A percentile compares a stretch with the other conserved stretches of the same genome.
Evolutionary conservation across 2,113 vertebrate genomes (phyloP).

Genomic region (Larimichthys crocea): DNA sequence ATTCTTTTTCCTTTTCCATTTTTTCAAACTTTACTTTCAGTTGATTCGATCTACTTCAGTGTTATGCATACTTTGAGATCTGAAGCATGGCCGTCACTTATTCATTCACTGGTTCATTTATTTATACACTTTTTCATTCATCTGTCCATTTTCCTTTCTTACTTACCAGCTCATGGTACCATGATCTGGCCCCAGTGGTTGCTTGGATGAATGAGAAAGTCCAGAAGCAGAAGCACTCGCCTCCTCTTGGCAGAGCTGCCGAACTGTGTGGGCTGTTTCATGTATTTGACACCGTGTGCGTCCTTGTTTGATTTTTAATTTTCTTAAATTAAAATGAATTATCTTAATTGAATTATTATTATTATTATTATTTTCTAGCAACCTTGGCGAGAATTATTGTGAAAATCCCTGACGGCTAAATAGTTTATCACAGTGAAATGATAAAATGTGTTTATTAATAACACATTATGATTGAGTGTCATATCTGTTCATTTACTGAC

Average conservation of each 20-base stretch:
- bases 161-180: neutral
- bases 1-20: neutral
- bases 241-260: constrained; percentile 41
- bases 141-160: constrained; percentile 30
- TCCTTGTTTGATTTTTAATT: constrained; percentile 63
- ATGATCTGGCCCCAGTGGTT: constrained; percentile 22
- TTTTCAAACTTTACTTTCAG: neutral
- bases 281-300: constrained; percentile 17
- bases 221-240: constrained; percentile 15
- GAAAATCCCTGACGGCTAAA: constrained; percentile 25
- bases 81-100: constrained; percentile 7
- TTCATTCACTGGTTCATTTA: constrained; percentile 16
- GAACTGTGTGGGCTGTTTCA: constrained; percentile 42
- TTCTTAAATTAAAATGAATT: constrained; percentile 4
- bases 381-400: constrained; percentile 42
- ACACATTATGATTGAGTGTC: neutral
- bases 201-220: constrained; percentile 32
- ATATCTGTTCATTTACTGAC: constrained; percentile 13
- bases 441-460: constrained; percentile 7
- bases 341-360: too few species aligned
- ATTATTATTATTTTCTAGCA: neutral
- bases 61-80: constrained; percentile 14
- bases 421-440: constrained; percentile 27
- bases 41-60: neutral
- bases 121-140: constrained; percentile 15